phyloP scores from a whole-genome alignment of 2,888 invertebrate species.

The Oscheius sp. region DNA sequence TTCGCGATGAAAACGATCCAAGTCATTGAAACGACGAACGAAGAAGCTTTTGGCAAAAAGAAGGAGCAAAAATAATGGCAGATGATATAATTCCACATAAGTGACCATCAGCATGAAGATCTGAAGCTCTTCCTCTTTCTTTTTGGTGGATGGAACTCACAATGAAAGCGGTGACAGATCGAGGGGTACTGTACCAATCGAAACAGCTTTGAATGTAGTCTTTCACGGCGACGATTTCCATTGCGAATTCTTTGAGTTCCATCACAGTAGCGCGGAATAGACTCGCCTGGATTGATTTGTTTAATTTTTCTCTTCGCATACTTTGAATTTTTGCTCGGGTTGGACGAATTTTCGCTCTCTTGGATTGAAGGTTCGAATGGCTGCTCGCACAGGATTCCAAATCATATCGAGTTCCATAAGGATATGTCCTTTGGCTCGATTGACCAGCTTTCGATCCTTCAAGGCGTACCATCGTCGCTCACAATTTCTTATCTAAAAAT shows the following conservation, averaged over 20 bases:
- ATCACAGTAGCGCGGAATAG: constrained; percentile 91
- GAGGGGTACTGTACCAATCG: constrained; percentile 91
- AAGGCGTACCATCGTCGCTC: constrained; percentile 94
- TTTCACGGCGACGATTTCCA: constrained; percentile 87
- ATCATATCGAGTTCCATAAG: constrained; percentile 87
- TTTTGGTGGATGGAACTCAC: constrained; percentile 46
- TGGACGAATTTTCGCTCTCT: constrained; percentile 93
- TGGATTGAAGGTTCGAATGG: constrained; percentile 89
- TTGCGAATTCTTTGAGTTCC: constrained; percentile 86
- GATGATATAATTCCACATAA: constrained; percentile 93
- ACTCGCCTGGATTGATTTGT: constrained; percentile 73
- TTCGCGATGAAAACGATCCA: neutral
- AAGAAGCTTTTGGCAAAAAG: constrained; percentile 75
- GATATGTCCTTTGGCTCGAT: constrained; percentile 76
- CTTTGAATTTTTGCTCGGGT: constrained; percentile 91
- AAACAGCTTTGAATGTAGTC: constrained; percentile 93
- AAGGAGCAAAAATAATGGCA: constrained; percentile 83
- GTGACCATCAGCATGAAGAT: constrained; percentile 88
- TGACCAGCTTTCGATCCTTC: constrained; percentile 88
- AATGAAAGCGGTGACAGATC: constrained; percentile 82
- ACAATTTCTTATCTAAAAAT: constrained; percentile 80
- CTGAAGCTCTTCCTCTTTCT: constrained; percentile 69
- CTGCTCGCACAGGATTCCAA: constrained; percentile 93
- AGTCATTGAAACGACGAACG: constrained; percentile 69
- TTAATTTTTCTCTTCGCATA: neutral